These are phyloP conservation scores for Plectrocnemia conspersa DNA, from an alignment of 1,140 invertebrate genomes.

Conservation along the genomic window DNA sequence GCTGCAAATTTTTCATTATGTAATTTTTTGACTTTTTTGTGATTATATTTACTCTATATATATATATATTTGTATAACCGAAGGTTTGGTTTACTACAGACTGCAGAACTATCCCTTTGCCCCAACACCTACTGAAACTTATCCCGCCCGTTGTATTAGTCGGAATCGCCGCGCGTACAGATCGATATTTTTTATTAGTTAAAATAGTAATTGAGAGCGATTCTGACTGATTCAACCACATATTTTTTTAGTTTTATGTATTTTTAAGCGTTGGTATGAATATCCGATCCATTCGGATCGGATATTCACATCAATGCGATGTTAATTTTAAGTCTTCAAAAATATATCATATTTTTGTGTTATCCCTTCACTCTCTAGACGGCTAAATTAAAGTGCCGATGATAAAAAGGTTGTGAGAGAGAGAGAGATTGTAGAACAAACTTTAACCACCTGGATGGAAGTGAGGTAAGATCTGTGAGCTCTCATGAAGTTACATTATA, in stretches of 20 bases:
- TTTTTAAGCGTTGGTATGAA: conserved; percentile 23
- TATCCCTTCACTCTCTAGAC: conserved; percentile 57
- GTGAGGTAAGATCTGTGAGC: conserved; percentile 48
- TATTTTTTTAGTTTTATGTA: conserved; percentile 16
- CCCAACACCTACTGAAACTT: conserved; percentile 17
- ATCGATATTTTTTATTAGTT: no score
- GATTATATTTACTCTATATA: no score
- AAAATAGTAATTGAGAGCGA: no score
- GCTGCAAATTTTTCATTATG: conserved; percentile 21
- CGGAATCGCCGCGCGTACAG: no score
- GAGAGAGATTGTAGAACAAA: conserved; percentile 51
- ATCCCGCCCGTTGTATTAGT: conserved; percentile 21
- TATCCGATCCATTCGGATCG: conserved; percentile 26
- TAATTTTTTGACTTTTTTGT: conserved; percentile 19
- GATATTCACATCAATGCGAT: conserved; percentile 28
- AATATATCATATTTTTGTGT: conserved; percentile 46
- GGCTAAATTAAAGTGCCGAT: conserved; percentile 56
- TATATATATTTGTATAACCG: no score
- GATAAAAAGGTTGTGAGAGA: conserved; percentile 49
- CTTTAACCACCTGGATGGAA: conserved; percentile 48
- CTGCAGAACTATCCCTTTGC: conserved; percentile 29
- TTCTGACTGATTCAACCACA: no score
- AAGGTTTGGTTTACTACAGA: conserved; percentile 33
- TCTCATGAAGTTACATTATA: conserved; percentile 31
- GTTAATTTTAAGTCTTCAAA: conserved; percentile 32